Base-by-base conservation (phyloP, 2,113 vertebrate genomes). In the Antigone vipio region DNA sequence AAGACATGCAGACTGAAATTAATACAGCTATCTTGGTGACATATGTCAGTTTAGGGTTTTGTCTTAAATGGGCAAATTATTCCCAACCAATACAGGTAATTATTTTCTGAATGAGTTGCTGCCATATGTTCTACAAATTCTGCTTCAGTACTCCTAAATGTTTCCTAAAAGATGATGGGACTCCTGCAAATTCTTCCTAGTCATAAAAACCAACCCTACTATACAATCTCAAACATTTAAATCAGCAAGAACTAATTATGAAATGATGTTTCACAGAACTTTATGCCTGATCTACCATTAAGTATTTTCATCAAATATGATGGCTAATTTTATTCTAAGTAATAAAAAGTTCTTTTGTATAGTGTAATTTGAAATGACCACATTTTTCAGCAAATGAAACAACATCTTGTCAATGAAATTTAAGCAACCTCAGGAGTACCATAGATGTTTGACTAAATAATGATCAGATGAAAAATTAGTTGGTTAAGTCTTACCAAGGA, bases 391-490 rank as follows among this genome's bases (percentile, higher is more conserved):
- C 89, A 97, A 96, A 97, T 93, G 78, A 95, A 98, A 97, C 35
- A 68, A 98, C 94, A 97, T 72, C 50, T 95, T 95, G 97, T 97
- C 97, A 96, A 92, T 96, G 97, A 98, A 97, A 98, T 96, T 95
- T 91, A 98, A 97, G 97, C 96, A 94, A 95, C 77, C 98, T 95
- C 98, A 16, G 55, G 97, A 97, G 98, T 93, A 92, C 92, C 97
- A 85, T 63, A 96, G 97, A 97, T 90, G 94, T 97, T 97, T 98
- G 96, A 93, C 95, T 98, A 93, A 97, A 97, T 95, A 97, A 97
- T 89, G 97, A 98, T 96, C 96, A 95, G 97, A 97, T 96, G 97
- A 98, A 98, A 98, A 98, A 96, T 85, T 74, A 95, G 85, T 96
- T 96, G 96, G 92, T 97, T 96, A 96, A 96, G 86, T 97, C 94